phyloP scores from a whole-genome alignment of 2,113 vertebrate species.

The Dicrurus megarhynchus region DNA sequence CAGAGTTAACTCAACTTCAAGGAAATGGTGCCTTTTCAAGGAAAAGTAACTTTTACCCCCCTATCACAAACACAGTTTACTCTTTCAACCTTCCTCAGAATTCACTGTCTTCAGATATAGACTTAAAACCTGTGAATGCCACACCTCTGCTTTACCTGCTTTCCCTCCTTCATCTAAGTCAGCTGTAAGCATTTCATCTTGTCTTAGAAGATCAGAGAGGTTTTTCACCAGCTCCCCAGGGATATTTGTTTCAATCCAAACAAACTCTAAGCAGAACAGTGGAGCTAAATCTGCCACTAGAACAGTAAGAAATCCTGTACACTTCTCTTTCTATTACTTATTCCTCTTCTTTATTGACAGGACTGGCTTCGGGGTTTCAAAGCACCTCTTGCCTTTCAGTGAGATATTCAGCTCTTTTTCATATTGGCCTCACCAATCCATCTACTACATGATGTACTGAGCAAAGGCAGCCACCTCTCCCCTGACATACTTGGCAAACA shows the following conservation, averaged over 20 bases:
- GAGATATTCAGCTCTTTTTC: not conserved
- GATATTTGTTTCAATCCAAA: not conserved
- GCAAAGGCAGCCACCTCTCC: not conserved
- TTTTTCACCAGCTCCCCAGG: not conserved
- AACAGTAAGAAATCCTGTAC: not conserved
- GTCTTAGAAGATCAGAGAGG: not conserved
- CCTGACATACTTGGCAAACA: not conserved
- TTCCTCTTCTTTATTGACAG: slow-evolving; percentile 20
- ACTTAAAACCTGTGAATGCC: not conserved
- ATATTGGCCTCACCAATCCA: not conserved
- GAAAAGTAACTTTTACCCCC: not conserved
- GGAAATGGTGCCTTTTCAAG: not conserved
- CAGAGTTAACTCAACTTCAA: not conserved
- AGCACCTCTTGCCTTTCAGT: not conserved
- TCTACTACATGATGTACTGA: not conserved
- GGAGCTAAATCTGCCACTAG: not conserved
- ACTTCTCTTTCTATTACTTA: not conserved
- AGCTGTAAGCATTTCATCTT: not conserved
- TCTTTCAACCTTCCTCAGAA: not conserved
- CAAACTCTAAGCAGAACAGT: not conserved
- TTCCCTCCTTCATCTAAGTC: not conserved
- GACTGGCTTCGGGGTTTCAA: not conserved
- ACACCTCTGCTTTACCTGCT: not conserved
- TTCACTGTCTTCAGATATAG: not conserved
- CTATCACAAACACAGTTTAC: not conserved